These are phyloP conservation scores for Tyto alba DNA, from an alignment of 2,113 vertebrate genomes.

Conservation along the genomic window DNA sequence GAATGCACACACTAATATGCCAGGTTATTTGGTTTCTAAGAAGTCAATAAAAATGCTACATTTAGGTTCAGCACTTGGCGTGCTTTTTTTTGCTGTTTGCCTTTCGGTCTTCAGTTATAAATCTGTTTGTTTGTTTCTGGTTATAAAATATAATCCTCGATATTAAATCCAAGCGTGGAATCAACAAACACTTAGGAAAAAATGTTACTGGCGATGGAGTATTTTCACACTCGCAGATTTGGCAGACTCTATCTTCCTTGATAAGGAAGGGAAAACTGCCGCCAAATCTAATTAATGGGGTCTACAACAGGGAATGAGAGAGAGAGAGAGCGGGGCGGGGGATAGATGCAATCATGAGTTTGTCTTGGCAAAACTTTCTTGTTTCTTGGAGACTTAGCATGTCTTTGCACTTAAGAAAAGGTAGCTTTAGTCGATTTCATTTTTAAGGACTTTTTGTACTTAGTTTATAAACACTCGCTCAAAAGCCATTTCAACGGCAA, in stretches of 20 bases:
- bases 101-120: constrained; percentile 68
- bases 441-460: neutral
- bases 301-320: constrained; percentile 54
- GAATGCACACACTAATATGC: constrained; percentile 95
- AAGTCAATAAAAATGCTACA: constrained; percentile 99
- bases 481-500: constrained; percentile 40
- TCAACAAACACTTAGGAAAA: constrained; percentile 75
- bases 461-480: constrained; percentile 34
- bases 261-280: constrained; percentile 69
- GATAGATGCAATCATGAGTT: constrained; percentile 53
- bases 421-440: neutral
- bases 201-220: constrained; percentile 65
- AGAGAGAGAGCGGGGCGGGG: neutral
- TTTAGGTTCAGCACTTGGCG: constrained; percentile 76
- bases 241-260: constrained; percentile 67
- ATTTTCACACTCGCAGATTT: constrained; percentile 75
- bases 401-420: constrained; percentile 1
- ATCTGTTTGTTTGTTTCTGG: constrained; percentile 80
- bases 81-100: constrained; percentile 54
- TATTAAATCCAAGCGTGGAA: constrained; percentile 70
- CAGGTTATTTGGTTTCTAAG: constrained; percentile 98
- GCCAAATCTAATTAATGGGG: constrained; percentile 78
- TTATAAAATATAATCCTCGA: constrained; percentile 72
- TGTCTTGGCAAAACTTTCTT: constrained; percentile 69
- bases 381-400: constrained; percentile 32